These are phyloP conservation scores for Rhagonycha fulva DNA, from an alignment of 2,888 invertebrate genomes.

Conservation along the genomic window DNA sequence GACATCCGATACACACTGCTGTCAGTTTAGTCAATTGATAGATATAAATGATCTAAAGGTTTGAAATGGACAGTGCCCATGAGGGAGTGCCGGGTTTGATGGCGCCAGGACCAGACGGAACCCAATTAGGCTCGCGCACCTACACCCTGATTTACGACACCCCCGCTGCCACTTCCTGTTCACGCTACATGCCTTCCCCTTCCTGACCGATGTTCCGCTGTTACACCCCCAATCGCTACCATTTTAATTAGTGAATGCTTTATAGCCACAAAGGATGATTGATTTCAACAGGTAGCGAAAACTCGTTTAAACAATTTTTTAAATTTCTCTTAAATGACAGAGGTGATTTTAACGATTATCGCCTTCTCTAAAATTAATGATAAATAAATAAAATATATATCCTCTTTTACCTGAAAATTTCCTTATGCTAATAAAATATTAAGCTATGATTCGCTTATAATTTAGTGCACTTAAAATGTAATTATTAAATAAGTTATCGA, in stretches of 20 bases:
- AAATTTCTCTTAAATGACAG: background rate
- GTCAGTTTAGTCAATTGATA: slow-evolving; percentile 36
- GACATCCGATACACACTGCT: slow-evolving; percentile 35
- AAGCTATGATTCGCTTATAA: background rate
- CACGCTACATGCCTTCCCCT: slow-evolving; percentile 39
- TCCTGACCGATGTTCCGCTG: slow-evolving; percentile 29
- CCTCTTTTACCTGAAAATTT: background rate
- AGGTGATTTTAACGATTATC: background rate
- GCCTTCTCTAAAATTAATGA: background rate
- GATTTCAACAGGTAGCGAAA: slow-evolving; percentile 41
- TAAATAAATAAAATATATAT: background rate
- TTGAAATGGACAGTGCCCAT: slow-evolving; percentile 36
- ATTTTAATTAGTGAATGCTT: slow-evolving; percentile 43
- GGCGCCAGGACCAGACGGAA: slow-evolving; percentile 53
- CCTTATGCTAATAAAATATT: background rate
- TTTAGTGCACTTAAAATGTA: background rate
- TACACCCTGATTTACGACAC: slow-evolving; percentile 54
- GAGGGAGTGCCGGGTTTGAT: slow-evolving; percentile 45
- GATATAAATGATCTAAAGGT: slow-evolving; percentile 42
- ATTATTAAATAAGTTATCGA: background rate
- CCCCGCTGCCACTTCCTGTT: slow-evolving; percentile 52
- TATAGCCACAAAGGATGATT: slow-evolving; percentile 38
- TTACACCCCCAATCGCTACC: slow-evolving; percentile 38
- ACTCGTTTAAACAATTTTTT: background rate
- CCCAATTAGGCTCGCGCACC: slow-evolving; percentile 54